Conservation (phyloP, 2,113 vertebrate genomes). For the Amphiprion ocellaris region DNA sequence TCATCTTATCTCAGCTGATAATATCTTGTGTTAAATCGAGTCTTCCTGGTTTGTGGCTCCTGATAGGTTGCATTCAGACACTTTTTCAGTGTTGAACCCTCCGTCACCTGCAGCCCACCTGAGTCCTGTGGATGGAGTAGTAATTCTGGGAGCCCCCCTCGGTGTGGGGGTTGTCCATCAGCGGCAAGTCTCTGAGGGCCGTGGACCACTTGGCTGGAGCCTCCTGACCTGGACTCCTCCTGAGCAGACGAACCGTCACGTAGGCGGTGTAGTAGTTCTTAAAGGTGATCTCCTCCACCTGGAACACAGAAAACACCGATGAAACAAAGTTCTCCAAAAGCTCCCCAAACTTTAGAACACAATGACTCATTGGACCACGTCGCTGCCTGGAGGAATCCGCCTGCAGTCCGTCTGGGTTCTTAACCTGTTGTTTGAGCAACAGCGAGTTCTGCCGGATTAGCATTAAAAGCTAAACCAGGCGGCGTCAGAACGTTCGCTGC, state of each 20-base stretch:
- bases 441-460: conserved; percentile 27
- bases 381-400: background rate
- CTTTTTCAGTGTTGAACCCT: no score
- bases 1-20: no score
- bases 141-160: conserved; percentile 93
- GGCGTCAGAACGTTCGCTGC: background rate
- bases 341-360: background rate
- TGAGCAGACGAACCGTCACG: conserved; percentile 88
- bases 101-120: conserved; percentile 74
- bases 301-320: conserved; percentile 12
- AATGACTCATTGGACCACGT: background rate
- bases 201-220: conserved; percentile 86
- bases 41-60: no score
- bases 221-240: conserved; percentile 64
- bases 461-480: conserved; percentile 16
- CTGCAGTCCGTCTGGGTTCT: background rate
- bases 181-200: conserved; percentile 85
- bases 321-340: no score
- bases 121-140: conserved; percentile 87
- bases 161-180: conserved; percentile 93
- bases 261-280: conserved; percentile 95
- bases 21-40: no score
- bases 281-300: conserved; percentile 91
- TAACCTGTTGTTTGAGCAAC: conserved; percentile 1
- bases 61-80: no score